phyloP scores from a whole-genome alignment of 1,140 invertebrate genomes.

The Thrips palmi region DNA sequence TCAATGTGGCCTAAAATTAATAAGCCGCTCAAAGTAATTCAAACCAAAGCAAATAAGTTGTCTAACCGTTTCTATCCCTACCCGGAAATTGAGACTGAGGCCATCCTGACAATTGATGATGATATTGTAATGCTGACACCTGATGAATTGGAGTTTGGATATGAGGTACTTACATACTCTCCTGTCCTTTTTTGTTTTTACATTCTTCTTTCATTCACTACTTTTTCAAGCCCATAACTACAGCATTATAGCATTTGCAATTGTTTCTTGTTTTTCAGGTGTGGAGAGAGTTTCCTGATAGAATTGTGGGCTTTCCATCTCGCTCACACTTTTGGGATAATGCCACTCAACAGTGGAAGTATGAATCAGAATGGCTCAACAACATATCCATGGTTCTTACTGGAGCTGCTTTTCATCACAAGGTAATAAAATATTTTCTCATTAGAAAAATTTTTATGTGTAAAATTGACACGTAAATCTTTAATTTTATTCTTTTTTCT shows the following conservation, averaged over 20 bases:
- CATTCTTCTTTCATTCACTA: slow-evolving; percentile 5
- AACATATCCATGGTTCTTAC: slow-evolving; percentile 85
- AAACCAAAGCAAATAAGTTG: slow-evolving; percentile 78
- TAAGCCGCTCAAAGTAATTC: slow-evolving; percentile 78
- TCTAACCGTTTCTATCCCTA: slow-evolving; percentile 90
- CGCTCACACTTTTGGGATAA: slow-evolving; percentile 82
- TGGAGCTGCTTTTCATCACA: slow-evolving; percentile 85
- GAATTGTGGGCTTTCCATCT: slow-evolving; percentile 82
- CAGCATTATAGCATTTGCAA: background rate
- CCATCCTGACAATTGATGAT: slow-evolving; percentile 78
- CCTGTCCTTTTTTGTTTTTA: slow-evolving; percentile 7
- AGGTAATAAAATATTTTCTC: slow-evolving; percentile 30
- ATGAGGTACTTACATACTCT: slow-evolving; percentile 36
- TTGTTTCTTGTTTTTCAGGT: slow-evolving; percentile 35
- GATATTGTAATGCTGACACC: slow-evolving; percentile 87
- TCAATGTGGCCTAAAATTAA: slow-evolving; percentile 72
- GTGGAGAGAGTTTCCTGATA: slow-evolving; percentile 84
- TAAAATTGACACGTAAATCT: background rate
- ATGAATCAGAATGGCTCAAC: slow-evolving; percentile 91
- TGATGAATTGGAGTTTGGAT: slow-evolving; percentile 85
- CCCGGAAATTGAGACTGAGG: slow-evolving; percentile 84
- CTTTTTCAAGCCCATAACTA: background rate
- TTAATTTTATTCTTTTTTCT: slow-evolving; percentile 12
- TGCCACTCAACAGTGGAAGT: slow-evolving; percentile 60
- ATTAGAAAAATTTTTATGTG: background rate